These are phyloP conservation scores for Metellina segmentata DNA, from an alignment of 2,888 invertebrate species.

Conservation along the genomic window DNA sequence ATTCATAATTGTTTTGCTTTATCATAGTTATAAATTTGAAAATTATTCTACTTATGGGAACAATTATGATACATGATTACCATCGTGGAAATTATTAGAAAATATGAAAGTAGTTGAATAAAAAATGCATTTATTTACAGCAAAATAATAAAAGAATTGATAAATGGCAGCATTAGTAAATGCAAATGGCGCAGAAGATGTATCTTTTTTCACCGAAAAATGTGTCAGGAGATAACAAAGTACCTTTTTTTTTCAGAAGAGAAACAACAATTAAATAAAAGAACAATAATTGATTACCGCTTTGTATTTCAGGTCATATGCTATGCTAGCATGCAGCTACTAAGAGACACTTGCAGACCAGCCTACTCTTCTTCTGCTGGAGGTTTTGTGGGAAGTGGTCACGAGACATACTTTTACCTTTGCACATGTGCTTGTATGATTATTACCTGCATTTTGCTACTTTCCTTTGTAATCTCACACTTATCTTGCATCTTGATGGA, in stretches of 20 bases:
- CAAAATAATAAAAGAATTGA: neutral
- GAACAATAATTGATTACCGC: too few relatives aligned
- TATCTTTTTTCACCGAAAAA: too few relatives aligned
- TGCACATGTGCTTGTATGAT: constrained; percentile 36
- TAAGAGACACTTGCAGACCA: constrained; percentile 59
- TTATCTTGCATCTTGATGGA: constrained; percentile 51
- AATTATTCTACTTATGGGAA: too few relatives aligned
- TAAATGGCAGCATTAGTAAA: neutral
- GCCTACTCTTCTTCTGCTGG: constrained; percentile 63
- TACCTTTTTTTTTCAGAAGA: too few relatives aligned
- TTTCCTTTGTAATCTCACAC: constrained; percentile 64
- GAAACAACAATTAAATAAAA: too few relatives aligned
- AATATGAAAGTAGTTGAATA: neutral
- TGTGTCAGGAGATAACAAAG: too few relatives aligned
- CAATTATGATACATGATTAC: too few relatives aligned
- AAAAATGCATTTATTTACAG: neutral
- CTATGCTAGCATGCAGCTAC: constrained; percentile 43
- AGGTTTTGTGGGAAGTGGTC: constrained; percentile 66
- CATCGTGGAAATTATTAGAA: neutral
- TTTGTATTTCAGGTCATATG: constrained; percentile 46
- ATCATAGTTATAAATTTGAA: too few relatives aligned
- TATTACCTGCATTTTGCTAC: constrained; percentile 41
- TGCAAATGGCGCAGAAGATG: too few relatives aligned
- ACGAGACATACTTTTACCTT: constrained; percentile 68
- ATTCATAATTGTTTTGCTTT: too few relatives aligned